Percentiles rank a stretch among this genome's conserved stretches.
Conservation (phyloP, 1,140 invertebrate genomes). For the Prorops nasuta region DNA sequence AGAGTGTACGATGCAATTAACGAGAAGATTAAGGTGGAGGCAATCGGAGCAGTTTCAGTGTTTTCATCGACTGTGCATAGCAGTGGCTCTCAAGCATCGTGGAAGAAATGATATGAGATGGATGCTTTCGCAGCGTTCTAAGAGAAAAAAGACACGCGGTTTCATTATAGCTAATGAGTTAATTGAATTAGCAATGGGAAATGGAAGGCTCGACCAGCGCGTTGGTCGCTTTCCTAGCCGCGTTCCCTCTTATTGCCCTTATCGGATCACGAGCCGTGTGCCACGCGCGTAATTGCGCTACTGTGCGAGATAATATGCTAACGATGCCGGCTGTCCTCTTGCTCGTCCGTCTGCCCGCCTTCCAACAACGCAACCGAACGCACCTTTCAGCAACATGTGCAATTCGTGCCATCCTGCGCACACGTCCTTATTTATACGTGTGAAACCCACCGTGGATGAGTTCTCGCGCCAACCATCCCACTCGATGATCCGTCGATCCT, state of each 20-base stretch:
- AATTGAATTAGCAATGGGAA: conserved; percentile 30
- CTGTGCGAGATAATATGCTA: conserved; percentile 46
- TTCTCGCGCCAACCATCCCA: conserved; percentile 26
- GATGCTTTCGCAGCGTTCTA: not conserved
- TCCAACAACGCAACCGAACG: no score
- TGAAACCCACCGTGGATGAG: conserved; percentile 32
- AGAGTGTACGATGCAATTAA: no score
- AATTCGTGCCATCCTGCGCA: no score
- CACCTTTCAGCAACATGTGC: conserved; percentile 29
- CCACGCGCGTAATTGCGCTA: conserved; percentile 30
- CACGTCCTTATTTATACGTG: no score
- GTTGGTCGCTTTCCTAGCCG: conserved; percentile 20
- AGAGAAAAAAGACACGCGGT: conserved; percentile 13
- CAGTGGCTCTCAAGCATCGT: no score
- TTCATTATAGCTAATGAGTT: conserved; percentile 32
- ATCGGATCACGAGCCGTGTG: conserved; percentile 41
- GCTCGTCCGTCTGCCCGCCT: no score
- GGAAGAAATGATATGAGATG: no score
- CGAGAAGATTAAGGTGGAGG: no score
- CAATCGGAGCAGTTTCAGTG: no score
- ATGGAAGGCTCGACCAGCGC: not conserved
- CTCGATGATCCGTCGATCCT: not conserved
- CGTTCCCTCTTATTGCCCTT: conserved; percentile 18
- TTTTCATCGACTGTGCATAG: no score
- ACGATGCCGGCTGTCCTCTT: no score